Evolutionary conservation across 2,888 invertebrate genomes (phyloP), one percentile per base, ranked within the genome.

Genomic region (Ichneumon xanthorius): DNA sequence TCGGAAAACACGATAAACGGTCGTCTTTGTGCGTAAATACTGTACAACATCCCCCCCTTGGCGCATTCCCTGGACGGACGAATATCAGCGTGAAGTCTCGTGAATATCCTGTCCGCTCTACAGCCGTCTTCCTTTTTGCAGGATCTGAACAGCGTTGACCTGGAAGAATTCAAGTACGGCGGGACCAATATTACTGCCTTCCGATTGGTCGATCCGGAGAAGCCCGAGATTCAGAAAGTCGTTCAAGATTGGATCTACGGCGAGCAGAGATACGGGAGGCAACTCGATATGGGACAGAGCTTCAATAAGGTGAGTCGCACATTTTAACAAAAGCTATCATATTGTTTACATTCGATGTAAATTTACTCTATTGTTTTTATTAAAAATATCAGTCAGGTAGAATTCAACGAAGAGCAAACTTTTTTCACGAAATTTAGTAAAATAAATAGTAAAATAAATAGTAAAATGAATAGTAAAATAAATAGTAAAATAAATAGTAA

Each of bases 111-210:
- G 16, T 16, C 33, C 16, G 73, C 58, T 77, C 9, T 73, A 53
- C 26, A 37, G 53, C 16, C 53, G 30, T 45, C 61, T 80, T 80
- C 63, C 45, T 48, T 73, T 71, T 63, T 90, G 3, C 92, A 98
- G 98, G 99, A 99, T 94, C 95, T 99, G 86, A 98, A 98, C 91
- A 98, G 97, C 79, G 96, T 99, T 50, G 97, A 99, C 94, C 95
- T 99, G 91, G 98, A 98, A 92, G 98, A 98, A 94, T 99, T 99
- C 94, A 97, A 97, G 93, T 98, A 98, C 94, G 98, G 98, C 9
- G 99, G 99, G 48, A 98, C 99, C 37, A 99, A 99, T 94, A 98
- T 99, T 89, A 99, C 99, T 1, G 98, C 98, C 5, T 96, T 99
- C 92, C 96, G 98, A 88, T 95, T 99, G 88, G 97, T 99, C 65